Conservation (phyloP, 2,113 vertebrate species). For the Anguilla rostrata region DNA sequence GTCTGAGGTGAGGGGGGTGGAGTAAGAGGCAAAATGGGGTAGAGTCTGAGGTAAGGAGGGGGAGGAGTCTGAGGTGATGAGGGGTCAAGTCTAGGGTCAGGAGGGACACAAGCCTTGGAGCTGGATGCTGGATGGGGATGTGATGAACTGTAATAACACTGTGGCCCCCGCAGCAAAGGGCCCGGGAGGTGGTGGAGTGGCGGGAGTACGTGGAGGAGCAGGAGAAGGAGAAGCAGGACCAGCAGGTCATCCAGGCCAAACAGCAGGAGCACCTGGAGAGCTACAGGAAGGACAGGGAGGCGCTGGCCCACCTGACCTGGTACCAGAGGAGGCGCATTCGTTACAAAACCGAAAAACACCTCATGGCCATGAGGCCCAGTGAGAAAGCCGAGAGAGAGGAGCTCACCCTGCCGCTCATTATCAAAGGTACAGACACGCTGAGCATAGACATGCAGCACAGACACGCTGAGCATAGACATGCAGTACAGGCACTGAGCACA, state of each 20-base stretch:
- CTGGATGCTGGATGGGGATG: no score
- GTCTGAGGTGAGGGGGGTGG: no score
- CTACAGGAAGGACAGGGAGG: slow-evolving; percentile 67
- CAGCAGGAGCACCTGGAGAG: slow-evolving; percentile 76
- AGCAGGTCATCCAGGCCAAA: slow-evolving; percentile 73
- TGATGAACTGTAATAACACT: background rate
- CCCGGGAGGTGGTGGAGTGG: slow-evolving; percentile 87
- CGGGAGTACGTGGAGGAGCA: slow-evolving; percentile 73
- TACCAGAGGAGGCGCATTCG: slow-evolving; percentile 67
- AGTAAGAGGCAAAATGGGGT: no score
- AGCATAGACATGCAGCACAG: background rate
- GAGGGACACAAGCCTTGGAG: no score
- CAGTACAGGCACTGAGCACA: background rate
- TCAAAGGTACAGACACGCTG: slow-evolving; percentile 79
- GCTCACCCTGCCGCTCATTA: slow-evolving; percentile 68
- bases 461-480: background rate
- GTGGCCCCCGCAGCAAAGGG: slow-evolving; percentile 73
- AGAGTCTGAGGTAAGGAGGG: no score
- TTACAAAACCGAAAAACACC: slow-evolving; percentile 69
- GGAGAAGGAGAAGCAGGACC: slow-evolving; percentile 71
- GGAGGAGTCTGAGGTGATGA: no score
- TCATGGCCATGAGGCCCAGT: slow-evolving; percentile 53
- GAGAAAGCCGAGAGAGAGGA: slow-evolving; percentile 66
- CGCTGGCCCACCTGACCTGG: slow-evolving; percentile 77
- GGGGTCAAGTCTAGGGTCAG: no score